These are phyloP conservation scores for Cassiopea andromeda DNA, from an alignment of 30 jellyfish, hydroid and myxozoan genomes.

Conservation along the genomic window DNA sequence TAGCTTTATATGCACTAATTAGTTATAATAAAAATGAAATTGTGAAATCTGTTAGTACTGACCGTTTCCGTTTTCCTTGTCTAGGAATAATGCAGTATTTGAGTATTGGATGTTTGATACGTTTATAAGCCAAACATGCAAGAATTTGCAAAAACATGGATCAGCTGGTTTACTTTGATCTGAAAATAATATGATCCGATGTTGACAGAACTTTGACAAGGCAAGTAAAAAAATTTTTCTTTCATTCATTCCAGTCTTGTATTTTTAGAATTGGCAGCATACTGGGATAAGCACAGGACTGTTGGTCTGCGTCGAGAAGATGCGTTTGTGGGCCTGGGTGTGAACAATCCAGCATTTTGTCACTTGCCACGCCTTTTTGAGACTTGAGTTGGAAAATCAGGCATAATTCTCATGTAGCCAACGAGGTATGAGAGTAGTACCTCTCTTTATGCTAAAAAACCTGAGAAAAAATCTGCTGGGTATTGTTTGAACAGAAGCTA, in stretches of 20 bases:
- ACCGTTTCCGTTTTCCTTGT: conserved; percentile 64
- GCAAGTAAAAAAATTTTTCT: conserved; percentile 20
- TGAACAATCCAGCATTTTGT: no score
- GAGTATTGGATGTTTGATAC: conserved; percentile 62
- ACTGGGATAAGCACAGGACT: no score
- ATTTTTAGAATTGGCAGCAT: background rate
- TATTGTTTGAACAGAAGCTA: no score
- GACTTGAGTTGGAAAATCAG: no score
- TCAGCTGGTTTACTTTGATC: conserved; percentile 58
- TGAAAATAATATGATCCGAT: conserved; percentile 73
- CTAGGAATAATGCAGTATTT: conserved; percentile 35
- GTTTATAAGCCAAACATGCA: conserved; percentile 51
- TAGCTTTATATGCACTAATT: conserved; percentile 1
- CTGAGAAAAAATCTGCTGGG: no score
- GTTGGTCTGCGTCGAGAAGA: no score
- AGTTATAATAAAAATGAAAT: conserved; percentile 59
- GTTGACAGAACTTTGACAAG: conserved; percentile 46
- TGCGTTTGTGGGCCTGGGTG: no score
- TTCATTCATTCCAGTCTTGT: conserved; percentile 9
- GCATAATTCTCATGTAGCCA: no score
- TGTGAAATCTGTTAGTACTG: conserved; percentile 65
- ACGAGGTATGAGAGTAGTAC: no score
- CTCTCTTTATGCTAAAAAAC: no score
- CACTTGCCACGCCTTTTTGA: no score
- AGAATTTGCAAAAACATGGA: conserved; percentile 47